Evolutionary conservation across 1,140 invertebrate species (phyloP).

Genomic region (Pectinophora gossypiella): DNA sequence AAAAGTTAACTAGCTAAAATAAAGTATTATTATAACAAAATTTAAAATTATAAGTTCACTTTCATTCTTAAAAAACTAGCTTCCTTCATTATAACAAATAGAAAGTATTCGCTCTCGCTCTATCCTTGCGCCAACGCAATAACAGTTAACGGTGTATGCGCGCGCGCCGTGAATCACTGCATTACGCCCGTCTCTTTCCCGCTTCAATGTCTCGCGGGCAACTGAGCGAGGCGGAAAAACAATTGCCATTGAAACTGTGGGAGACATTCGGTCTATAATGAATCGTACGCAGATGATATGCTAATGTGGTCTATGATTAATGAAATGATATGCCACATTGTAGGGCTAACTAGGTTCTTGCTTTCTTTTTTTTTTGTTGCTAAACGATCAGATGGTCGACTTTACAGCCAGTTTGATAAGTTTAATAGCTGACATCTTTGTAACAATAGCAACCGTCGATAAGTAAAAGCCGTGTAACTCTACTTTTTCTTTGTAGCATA

Average conservation of each 20-base stretch:
- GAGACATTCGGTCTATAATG: slow-evolving; percentile 28
- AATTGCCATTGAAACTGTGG: slow-evolving; percentile 47
- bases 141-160: slow-evolving; percentile 44
- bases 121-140: slow-evolving; percentile 21
- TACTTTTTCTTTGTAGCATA: no score
- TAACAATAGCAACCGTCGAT: no score
- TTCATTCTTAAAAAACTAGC: neutral
- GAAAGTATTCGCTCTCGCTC: slow-evolving; percentile 10
- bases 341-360: neutral
- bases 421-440: no score
- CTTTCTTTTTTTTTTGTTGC: neutral
- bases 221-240: slow-evolving; percentile 32
- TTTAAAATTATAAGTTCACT: neutral
- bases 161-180: slow-evolving; percentile 35
- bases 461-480: no score
- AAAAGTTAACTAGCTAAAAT: no score
- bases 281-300: neutral
- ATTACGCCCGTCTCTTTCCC: slow-evolving; percentile 24
- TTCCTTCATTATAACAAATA: neutral
- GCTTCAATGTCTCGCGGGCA: neutral
- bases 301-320: neutral
- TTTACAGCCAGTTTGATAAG: no score
- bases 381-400: no score
- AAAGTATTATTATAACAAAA: neutral
- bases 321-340: neutral